Percentiles rank a stretch among this genome's conserved stretches.
Conservation (phyloP, 2,888 invertebrate species). For the Pollenia labialis region DNA sequence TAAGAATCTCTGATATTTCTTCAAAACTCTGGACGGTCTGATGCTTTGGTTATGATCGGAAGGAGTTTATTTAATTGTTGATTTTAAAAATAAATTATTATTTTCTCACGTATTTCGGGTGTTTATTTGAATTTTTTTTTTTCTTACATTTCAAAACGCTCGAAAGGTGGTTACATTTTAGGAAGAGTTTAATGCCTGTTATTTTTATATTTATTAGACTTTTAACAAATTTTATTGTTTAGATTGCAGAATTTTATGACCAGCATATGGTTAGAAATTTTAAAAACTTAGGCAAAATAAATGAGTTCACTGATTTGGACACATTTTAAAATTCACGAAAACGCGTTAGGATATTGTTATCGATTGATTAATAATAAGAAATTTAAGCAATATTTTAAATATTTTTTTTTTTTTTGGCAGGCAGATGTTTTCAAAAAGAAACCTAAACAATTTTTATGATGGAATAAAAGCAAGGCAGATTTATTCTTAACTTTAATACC, state of each 20-base stretch:
- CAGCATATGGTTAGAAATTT: constrained; percentile 13
- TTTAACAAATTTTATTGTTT: constrained; percentile 34
- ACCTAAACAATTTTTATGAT: neutral
- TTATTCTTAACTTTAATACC: neutral
- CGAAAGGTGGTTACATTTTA: constrained; percentile 16
- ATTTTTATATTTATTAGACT: constrained; percentile 11
- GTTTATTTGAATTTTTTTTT: constrained; percentile 55
- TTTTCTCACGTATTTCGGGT: constrained; percentile 60
- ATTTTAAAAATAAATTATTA: constrained; percentile 40
- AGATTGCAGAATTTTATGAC: constrained; percentile 33
- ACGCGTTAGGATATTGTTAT: neutral
- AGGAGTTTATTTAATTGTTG: constrained; percentile 39
- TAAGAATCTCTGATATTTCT: constrained; percentile 6
- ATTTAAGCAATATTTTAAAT: neutral
- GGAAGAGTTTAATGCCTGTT: constrained; percentile 5
- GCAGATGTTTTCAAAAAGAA: constrained; percentile 4
- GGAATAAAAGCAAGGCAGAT: neutral
- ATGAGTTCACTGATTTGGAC: neutral
- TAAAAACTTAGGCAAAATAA: neutral
- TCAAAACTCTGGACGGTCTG: neutral
- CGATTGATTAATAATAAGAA: neutral
- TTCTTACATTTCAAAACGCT: neutral
- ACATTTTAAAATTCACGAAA: neutral
- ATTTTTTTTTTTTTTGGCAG: neutral
- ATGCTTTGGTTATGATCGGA: neutral